These are phyloP conservation scores for Rhyacophila brunnea DNA, from an alignment of 1,140 invertebrate genomes.

Conservation along the genomic window DNA sequence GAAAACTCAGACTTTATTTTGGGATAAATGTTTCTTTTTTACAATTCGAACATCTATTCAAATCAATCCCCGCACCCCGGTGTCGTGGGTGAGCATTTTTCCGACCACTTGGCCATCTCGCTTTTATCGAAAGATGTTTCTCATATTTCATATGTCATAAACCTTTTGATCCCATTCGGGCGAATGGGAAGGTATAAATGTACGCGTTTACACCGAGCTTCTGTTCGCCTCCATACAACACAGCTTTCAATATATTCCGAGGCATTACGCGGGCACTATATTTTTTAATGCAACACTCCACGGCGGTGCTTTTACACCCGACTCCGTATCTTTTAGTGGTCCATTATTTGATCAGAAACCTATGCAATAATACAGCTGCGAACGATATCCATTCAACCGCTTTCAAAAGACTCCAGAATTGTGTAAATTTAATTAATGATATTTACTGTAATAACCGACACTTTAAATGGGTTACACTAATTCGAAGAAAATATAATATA, in stretches of 20 bases:
- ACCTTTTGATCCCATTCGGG: slow-evolving; percentile 26
- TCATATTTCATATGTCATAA: slow-evolving; percentile 35
- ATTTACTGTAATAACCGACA: not conserved
- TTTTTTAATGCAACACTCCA: slow-evolving; percentile 34
- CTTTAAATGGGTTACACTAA: no score
- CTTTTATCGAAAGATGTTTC: slow-evolving; percentile 28
- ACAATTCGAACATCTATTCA: slow-evolving; percentile 10
- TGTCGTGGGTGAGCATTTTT: not conserved
- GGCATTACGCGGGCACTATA: slow-evolving; percentile 28
- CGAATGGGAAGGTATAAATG: slow-evolving; percentile 17
- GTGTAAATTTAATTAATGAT: slow-evolving; percentile 20
- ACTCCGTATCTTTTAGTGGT: slow-evolving; percentile 33
- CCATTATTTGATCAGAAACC: slow-evolving; percentile 33
- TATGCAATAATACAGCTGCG: slow-evolving; percentile 27
- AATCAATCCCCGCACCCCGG: slow-evolving; percentile 18
- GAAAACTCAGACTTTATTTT: no score
- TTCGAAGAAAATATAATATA: no score
- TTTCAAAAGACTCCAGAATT: slow-evolving; percentile 6
- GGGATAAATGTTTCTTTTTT: not conserved
- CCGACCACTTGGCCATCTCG: slow-evolving; percentile 19
- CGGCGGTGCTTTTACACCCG: slow-evolving; percentile 28
- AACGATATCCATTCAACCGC: slow-evolving; percentile 27
- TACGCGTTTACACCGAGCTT: not conserved
- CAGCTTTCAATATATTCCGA: slow-evolving; percentile 29
- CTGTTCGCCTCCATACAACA: slow-evolving; percentile 22